Percentiles rank a stretch among this genome's conserved stretches.
phyloP scores from a whole-genome alignment of 2,113 vertebrate species.

The Thamnaconus septentrionalis region DNA sequence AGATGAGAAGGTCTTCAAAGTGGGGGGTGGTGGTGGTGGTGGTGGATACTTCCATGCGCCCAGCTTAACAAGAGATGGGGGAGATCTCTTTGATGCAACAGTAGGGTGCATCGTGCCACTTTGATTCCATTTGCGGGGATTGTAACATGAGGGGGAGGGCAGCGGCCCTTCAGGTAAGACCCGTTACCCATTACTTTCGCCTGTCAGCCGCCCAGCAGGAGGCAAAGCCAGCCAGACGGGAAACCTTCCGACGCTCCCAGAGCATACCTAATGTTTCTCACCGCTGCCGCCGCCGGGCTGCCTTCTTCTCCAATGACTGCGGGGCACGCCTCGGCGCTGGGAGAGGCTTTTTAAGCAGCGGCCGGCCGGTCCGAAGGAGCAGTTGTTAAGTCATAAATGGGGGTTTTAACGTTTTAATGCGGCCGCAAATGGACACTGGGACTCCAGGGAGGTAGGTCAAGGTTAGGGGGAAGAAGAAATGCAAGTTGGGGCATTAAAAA shows the following conservation, averaged over 20 bases:
- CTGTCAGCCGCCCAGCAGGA: constrained; percentile 64
- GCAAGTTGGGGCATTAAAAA: too few species aligned
- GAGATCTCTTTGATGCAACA: constrained; percentile 68
- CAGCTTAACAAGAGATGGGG: constrained; percentile 58
- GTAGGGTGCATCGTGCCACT: constrained; percentile 63
- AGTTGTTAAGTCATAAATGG: constrained; percentile 1
- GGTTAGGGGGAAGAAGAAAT: too few species aligned
- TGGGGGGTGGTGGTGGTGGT: too few species aligned
- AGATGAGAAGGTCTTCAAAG: constrained; percentile 66
- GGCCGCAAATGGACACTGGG: constrained; percentile 4
- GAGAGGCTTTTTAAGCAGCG: too few species aligned
- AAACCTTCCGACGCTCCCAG: neutral
- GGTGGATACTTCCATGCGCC: constrained; percentile 37
- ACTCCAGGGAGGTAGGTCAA: too few species aligned
- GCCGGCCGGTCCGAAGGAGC: constrained; percentile 7
- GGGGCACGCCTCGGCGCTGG: too few species aligned
- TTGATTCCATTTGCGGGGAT: constrained; percentile 72
- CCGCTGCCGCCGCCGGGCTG: constrained; percentile 16
- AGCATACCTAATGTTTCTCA: constrained; percentile 43
- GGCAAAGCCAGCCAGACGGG: constrained; percentile 27
- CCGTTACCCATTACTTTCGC: constrained; percentile 45
- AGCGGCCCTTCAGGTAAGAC: constrained; percentile 62
- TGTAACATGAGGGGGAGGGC: constrained; percentile 22
- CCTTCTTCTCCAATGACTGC: neutral
- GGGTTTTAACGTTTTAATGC: neutral